phyloP scores from a whole-genome alignment of 2,888 invertebrate species.

The Thyatira batis region DNA sequence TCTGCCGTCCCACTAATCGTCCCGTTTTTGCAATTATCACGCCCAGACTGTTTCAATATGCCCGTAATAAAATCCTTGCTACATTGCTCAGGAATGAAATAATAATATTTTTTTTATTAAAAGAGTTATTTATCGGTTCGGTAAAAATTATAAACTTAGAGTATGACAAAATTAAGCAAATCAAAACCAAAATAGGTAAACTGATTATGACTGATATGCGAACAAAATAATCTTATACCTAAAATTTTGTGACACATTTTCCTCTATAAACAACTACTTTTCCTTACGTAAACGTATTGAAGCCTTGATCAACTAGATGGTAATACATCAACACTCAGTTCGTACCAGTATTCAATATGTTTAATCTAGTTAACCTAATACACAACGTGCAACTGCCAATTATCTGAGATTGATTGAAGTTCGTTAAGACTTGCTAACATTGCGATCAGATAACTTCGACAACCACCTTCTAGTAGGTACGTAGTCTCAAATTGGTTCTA shows the following conservation, averaged over 20 bases:
- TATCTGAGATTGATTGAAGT: constrained; percentile 35
- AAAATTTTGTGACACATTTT: no score
- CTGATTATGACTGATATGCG: no score
- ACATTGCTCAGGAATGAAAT: background rate
- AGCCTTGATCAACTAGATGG: background rate
- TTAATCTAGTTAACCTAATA: constrained; percentile 23
- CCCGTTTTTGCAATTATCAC: background rate
- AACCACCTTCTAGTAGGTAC: background rate
- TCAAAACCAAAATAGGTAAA: no score
- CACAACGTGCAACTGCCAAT: constrained; percentile 31
- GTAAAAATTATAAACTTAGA: no score
- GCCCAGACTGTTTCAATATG: background rate
- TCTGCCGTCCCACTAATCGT: background rate
- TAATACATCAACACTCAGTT: constrained; percentile 5
- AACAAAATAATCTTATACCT: no score
- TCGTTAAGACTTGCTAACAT: constrained; percentile 21
- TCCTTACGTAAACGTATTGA: background rate
- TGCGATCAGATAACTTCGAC: constrained; percentile 15
- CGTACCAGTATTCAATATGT: constrained; percentile 12
- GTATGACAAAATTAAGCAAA: no score
- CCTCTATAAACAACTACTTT: background rate
- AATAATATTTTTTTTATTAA: background rate
- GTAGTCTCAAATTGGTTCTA: background rate
- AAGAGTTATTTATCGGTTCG: no score
- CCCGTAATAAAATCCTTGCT: background rate